Evolutionary conservation across 2,888 invertebrate genomes (phyloP), one percentile per base, ranked within the genome.

Genomic region (Caenorhabditis virilis): DNA sequence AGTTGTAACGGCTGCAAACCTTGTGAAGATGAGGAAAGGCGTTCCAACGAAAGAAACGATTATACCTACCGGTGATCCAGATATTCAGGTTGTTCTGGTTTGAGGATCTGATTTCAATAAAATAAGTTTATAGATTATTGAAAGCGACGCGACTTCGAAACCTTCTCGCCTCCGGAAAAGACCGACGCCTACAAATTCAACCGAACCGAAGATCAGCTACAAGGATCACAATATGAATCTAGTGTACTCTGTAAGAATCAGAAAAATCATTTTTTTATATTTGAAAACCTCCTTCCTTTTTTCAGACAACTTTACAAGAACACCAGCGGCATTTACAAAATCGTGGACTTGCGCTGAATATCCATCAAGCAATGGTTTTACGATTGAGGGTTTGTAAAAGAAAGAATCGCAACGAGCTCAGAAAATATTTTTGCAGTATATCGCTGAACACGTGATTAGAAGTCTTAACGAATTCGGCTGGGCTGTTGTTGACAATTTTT

Each of bases 401-500:
- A 16, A 36, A 39, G 25, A 43, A 25, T 30, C 5, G 26, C 36
- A 58, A 23, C 23, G 11, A 1, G 23, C 4, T 30, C n/a, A 18
- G 36, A 25, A 45, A 4, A 25, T 33, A 18, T 13, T 18, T 5
- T 67, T 74, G 9, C 72, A 76, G 72, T 69, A 69, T 35, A 77
- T 82, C n/a, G 78, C 79, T 4, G 76, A 80, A 42, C 79, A 78
- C 64, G 78, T 79, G 45, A 72, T 79, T 18, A 54, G 69, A 16
- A 62, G 71, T n/a, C 60, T 82, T 30, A 77, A 78, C 49, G 77
- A 76, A 41, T 82, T 76, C 49, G 82, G 82, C 33, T 82, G 82
- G 82, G 72, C 78, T 2, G 78, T 79, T 13, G 74, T 81, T 22
- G 82, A 82, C 68, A 78, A 81, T 45, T 81, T 81, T 53, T 67